Evolutionary conservation across 1,140 invertebrate genomes (phyloP).

Genomic region (Bombyx mandarina): DNA sequence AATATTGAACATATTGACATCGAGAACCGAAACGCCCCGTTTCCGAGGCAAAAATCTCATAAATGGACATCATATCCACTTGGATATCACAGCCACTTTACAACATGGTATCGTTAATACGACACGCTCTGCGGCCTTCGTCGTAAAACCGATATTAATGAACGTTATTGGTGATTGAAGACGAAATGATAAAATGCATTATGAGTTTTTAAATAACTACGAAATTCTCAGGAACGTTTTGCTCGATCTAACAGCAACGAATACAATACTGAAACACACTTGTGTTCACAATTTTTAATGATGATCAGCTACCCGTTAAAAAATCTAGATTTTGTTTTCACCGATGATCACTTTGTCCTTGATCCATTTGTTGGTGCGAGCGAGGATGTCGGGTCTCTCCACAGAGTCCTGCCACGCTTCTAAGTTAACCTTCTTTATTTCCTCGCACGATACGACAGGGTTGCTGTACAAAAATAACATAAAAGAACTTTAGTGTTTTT

Average conservation of each 20-base stretch:
- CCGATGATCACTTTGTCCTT: constrained; percentile 46
- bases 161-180: too few species aligned
- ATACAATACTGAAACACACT: constrained; percentile 35
- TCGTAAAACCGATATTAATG: too few species aligned
- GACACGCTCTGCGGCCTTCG: too few species aligned
- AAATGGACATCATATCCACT: too few species aligned
- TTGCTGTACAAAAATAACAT: constrained; percentile 38
- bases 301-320: not conserved
- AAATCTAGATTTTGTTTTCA: constrained; percentile 21
- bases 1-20: too few species aligned
- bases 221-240: too few species aligned
- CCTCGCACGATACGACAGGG: constrained; percentile 46
- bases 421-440: constrained; percentile 59
- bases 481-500: too few species aligned
- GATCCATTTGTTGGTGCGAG: constrained; percentile 62
- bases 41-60: too few species aligned
- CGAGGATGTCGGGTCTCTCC: constrained; percentile 53
- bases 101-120: not conserved
- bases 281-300: constrained; percentile 9
- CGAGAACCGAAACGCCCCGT: too few species aligned
- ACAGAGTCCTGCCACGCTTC: constrained; percentile 58
- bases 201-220: too few species aligned
- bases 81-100: not conserved
- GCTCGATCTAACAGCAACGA: not conserved
- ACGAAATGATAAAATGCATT: too few species aligned